A percentile compares a stretch with the other conserved stretches of the same genome.
Evolutionary conservation across 2,888 invertebrate genomes (phyloP).

Genomic region (Elmis aenea): DNA sequence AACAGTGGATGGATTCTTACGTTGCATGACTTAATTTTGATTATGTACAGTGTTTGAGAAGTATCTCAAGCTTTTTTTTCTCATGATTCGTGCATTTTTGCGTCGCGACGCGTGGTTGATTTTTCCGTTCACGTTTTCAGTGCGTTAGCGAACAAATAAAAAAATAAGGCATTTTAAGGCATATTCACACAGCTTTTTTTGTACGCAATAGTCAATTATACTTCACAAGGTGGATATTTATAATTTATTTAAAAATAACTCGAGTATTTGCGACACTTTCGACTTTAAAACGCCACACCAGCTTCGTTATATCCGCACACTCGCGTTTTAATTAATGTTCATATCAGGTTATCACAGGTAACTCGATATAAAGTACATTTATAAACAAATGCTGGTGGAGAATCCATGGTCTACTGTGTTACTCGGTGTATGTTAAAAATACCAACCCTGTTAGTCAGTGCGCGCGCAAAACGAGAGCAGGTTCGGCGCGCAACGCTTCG

Average conservation of each 20-base stretch:
- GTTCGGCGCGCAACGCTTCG: constrained; percentile 5
- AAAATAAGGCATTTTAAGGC: constrained; percentile 27
- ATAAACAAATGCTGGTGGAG: constrained; percentile 23
- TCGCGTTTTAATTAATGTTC: constrained; percentile 8
- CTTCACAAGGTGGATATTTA: constrained; percentile 13
- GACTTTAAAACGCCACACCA: constrained; percentile 6
- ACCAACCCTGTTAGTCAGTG: constrained; percentile 16
- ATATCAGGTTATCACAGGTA: constrained; percentile 24
- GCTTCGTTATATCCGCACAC: constrained; percentile 11
- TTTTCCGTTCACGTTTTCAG: too few relatives aligned
- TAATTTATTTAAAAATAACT: constrained; percentile 17
- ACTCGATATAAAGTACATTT: constrained; percentile 16
- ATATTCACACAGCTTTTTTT: constrained; percentile 19
- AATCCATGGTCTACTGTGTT: constrained; percentile 21
- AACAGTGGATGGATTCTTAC: too few relatives aligned
- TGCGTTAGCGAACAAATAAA: constrained; percentile 16
- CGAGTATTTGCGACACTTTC: constrained; percentile 5
- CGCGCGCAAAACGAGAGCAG: constrained; percentile 11
- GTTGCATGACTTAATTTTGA: too few relatives aligned
- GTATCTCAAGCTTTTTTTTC: too few relatives aligned
- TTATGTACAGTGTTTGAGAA: too few relatives aligned
- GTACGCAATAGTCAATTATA: constrained; percentile 13
- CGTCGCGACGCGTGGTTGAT: too few relatives aligned
- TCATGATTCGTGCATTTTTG: too few relatives aligned
- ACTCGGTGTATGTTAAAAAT: constrained; percentile 21